These are phyloP conservation scores for Clamator glandarius DNA, from an alignment of 2,797 vertebrate species.

Conservation along the genomic window DNA sequence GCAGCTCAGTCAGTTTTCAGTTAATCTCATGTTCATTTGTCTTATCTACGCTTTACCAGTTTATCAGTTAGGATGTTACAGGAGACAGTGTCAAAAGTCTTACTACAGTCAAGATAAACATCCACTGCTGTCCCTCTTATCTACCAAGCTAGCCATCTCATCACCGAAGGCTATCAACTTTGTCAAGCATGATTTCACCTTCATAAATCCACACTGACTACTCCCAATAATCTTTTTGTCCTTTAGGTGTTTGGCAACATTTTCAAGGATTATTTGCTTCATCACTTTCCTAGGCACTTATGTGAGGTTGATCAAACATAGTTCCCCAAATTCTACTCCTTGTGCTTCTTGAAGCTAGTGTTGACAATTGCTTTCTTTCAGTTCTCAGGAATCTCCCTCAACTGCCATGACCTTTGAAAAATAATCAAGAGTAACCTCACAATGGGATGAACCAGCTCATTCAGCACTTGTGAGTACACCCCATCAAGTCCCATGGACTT, in stretches of 20 bases:
- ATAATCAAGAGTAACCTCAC: not conserved
- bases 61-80: not conserved
- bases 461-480: not conserved
- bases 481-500: not conserved
- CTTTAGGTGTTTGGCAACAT: not conserved
- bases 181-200: not conserved
- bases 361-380: not conserved
- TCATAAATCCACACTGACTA: not conserved
- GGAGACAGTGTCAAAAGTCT: not conserved
- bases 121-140: not conserved
- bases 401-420: not conserved
- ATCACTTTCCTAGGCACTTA: not conserved
- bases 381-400: not conserved
- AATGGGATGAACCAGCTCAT: not conserved
- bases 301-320: accelerated
- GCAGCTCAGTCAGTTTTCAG: not conserved
- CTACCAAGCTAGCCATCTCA: not conserved
- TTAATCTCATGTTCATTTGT: not conserved
- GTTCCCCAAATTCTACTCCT: not conserved
- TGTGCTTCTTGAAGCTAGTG: not conserved
- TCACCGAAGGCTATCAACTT: not conserved
- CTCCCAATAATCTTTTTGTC: not conserved
- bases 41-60: not conserved
- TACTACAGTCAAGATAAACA: not conserved
- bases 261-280: not conserved